Evolutionary conservation across 2,797 vertebrate genomes (phyloP).

Genomic region (Premnoplex brunnescens): DNA sequence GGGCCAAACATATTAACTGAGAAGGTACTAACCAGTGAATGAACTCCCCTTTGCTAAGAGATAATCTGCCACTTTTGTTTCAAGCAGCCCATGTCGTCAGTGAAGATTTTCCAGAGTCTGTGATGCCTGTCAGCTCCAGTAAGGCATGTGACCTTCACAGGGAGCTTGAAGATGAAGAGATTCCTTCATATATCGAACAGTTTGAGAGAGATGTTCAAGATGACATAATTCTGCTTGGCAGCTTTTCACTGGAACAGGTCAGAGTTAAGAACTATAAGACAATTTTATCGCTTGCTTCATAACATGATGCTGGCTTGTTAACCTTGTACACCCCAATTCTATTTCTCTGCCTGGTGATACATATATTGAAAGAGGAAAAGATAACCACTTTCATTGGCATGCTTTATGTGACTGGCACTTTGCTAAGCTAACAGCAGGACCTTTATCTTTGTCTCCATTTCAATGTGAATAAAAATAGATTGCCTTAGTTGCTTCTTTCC

Average conservation of each 20-base stretch:
- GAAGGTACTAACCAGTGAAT: neutral
- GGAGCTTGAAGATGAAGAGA: slow-evolving; percentile 74
- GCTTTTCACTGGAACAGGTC: slow-evolving; percentile 90
- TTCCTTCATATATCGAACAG: slow-evolving; percentile 81
- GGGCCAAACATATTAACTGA: neutral
- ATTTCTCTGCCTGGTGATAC: neutral
- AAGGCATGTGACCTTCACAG: slow-evolving; percentile 46
- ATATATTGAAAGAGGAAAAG: neutral
- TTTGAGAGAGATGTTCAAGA: slow-evolving; percentile 84
- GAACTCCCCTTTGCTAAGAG: neutral
- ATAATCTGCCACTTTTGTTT: neutral
- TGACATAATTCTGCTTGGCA: slow-evolving; percentile 89
- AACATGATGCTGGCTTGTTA: slow-evolving; percentile 44
- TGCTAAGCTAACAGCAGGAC: neutral
- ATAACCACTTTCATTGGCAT: neutral
- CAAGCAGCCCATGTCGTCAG: neutral
- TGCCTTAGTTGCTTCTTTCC: neutral
- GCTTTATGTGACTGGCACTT: slow-evolving; percentile 20
- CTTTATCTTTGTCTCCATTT: slow-evolving; percentile 49
- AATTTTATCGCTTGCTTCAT: slow-evolving; percentile 77
- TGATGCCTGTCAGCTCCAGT: slow-evolving; percentile 51
- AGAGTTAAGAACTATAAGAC: slow-evolving; percentile 81
- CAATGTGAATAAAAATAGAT: slow-evolving; percentile 47
- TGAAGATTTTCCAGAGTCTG: neutral
- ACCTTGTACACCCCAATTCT: slow-evolving; percentile 15